Percentiles rank a stretch among this genome's conserved stretches.
Evolutionary conservation across 1,140 invertebrate species (phyloP).

Genomic region (Drosophila erecta): DNA sequence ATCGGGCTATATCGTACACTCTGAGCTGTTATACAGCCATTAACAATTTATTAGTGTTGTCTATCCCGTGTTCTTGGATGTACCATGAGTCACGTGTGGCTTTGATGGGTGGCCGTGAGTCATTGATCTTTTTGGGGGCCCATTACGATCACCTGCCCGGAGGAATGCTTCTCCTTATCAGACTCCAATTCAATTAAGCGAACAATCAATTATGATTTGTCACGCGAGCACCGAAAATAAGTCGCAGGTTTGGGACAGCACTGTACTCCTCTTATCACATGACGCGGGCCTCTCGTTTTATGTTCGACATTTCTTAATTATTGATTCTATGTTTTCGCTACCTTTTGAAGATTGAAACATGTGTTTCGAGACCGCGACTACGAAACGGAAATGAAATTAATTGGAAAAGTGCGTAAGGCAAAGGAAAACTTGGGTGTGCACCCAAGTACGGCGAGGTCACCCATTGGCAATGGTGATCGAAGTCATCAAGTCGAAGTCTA

Average conservation of each 20-base stretch:
- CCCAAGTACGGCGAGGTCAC: conserved; percentile 88
- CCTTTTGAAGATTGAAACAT: conserved; percentile 82
- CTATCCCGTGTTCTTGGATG: conserved; percentile 51
- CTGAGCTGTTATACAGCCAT: conserved; percentile 78
- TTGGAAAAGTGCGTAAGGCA: conserved; percentile 74
- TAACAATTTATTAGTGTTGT: conserved; percentile 79
- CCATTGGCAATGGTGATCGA: neutral
- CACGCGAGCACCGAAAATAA: conserved; percentile 68
- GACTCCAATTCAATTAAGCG: conserved; percentile 77
- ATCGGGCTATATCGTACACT: conserved; percentile 64
- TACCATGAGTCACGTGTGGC: conserved; percentile 36
- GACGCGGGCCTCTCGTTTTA: conserved; percentile 68
- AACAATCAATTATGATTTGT: conserved; percentile 84
- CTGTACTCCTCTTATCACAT: conserved; percentile 50
- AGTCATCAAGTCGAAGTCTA: neutral
- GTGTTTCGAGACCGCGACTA: conserved; percentile 50
- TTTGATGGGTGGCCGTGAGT: conserved; percentile 44
- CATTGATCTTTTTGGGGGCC: conserved; percentile 31
- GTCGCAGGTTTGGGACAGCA: conserved; percentile 24
- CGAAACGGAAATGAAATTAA: conserved; percentile 81
- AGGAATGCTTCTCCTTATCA: conserved; percentile 52
- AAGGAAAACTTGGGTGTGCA: conserved; percentile 13
- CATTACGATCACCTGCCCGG: conserved; percentile 15
- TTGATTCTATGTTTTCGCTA: conserved; percentile 83
- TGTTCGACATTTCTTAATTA: conserved; percentile 83